Evolutionary conservation across 2,888 invertebrate genomes (phyloP), one percentile per base, ranked within the genome.

Genomic region (Oscheius sp.): DNA sequence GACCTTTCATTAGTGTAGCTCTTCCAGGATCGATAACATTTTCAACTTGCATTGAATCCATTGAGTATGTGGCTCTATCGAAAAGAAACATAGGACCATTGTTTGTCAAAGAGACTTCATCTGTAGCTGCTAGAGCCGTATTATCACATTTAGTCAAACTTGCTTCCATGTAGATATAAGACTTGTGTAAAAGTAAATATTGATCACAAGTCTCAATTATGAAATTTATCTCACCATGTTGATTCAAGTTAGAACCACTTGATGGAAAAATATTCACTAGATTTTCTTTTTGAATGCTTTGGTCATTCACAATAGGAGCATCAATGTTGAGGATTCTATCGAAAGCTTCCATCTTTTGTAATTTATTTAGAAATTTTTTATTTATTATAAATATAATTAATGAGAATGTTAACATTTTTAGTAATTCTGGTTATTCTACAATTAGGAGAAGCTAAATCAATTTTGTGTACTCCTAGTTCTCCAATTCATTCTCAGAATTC

Each of bases 81-180:
- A 77, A 73, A 62, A 77, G 44, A 67, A 77, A 73, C 74, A 74
- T 74, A 28, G 74, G 74, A 26, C 67, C 77, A 78, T 74, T 74
- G 72, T 74, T 74, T 9, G 77, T 78, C 62, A 74, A 76, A 30
- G 74, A 72, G 30, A 72, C 68, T 72, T 75, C 44, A 70, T 72
- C 72, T 69, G 57, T 22, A 26, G 67, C 68, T 22, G 33, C 45
- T 22, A 72, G 49, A 45, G 73, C 36, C 36, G 36, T 36, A 65
- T 12, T 24, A 64, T 72, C 72, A 28, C 56, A 50, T 67, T 72
- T 75, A 72, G 61, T 68, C 51, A 72, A 75, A 14, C 14, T 22
- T 49, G 70, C 72, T 75, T 72, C 72, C 65, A 72, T 44, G 38
- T 72, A 72, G 26, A 72, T 71, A 44, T 75, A 72, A 70, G 73